Evolutionary conservation across 2,797 vertebrate genomes (phyloP).

Genomic region (Hypotaenidia okinawae): DNA sequence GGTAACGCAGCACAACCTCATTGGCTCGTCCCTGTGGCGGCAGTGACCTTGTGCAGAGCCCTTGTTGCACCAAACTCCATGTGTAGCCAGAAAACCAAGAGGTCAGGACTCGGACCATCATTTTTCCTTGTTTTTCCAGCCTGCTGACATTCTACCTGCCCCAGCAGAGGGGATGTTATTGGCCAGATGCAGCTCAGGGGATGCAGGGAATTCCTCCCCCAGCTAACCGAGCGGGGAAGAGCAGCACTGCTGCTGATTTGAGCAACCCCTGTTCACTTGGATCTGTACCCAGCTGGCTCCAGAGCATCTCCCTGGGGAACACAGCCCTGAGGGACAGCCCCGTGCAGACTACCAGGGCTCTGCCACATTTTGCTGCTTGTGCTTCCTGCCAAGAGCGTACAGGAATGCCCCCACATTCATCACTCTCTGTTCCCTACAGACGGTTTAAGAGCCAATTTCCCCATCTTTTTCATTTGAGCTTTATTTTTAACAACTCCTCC

Average conservation of each 20-base stretch:
- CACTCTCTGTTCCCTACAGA: background rate
- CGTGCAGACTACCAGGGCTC: background rate
- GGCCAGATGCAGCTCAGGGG: too few species aligned
- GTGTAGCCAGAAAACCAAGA: accelerated
- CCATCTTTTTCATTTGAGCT: background rate
- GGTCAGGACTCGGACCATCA: background rate
- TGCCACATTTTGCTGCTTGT: background rate
- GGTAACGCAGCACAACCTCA: background rate
- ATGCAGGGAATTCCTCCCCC: too few species aligned
- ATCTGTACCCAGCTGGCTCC: background rate
- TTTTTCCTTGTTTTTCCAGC: background rate
- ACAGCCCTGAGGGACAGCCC: background rate
- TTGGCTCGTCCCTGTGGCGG: accelerated
- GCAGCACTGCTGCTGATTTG: background rate
- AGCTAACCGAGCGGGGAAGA: background rate
- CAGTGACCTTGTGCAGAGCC: accelerated
- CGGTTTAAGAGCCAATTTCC: background rate
- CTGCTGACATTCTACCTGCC: accelerated
- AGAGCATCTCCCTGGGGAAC: background rate
- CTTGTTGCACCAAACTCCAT: accelerated
- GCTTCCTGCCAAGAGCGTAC: background rate
- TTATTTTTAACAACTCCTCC: background rate
- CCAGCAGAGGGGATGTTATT: background rate
- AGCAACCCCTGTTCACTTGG: background rate
- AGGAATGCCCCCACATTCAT: background rate